Evolutionary conservation across 2,113 vertebrate genomes (phyloP).

Genomic region (Silurus asotus): DNA sequence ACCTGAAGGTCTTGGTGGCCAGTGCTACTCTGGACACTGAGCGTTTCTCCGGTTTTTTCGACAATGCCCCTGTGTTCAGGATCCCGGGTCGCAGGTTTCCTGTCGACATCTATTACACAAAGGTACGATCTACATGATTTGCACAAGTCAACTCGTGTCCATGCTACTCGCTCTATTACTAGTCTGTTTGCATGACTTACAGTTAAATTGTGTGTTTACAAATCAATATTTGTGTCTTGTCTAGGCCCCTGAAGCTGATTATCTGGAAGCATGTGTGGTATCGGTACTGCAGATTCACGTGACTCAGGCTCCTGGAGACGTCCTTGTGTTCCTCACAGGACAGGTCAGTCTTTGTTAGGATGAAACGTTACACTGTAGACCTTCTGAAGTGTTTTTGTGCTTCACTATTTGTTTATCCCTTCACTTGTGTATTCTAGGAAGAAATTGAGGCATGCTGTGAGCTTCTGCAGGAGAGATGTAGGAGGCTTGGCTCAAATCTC

Average conservation of each 20-base stretch:
- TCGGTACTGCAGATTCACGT: constrained; percentile 94
- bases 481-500: constrained; percentile 88
- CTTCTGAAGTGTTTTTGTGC: neutral
- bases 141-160: neutral
- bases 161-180: neutral
- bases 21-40: constrained; percentile 89
- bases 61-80: constrained; percentile 86
- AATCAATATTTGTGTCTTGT: neutral
- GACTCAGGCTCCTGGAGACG: constrained; percentile 83
- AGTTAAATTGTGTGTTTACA: neutral
- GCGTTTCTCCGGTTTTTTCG: constrained; percentile 89
- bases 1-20: constrained; percentile 88
- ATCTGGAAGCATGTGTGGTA: constrained; percentile 91
- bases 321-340: constrained; percentile 91
- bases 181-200: neutral
- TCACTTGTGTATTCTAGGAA: constrained; percentile 72
- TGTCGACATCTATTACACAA: constrained; percentile 90
- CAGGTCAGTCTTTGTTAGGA: constrained; percentile 69
- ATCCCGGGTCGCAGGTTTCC: constrained; percentile 90
- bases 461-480: constrained; percentile 88
- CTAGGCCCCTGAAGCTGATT: constrained; percentile 91
- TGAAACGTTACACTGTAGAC: too few species aligned
- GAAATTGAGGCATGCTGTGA: constrained; percentile 91
- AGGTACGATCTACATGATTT: constrained; percentile 66
- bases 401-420: neutral